These are phyloP conservation scores for Belonocnema kinseyi DNA, from an alignment of 1,140 invertebrate species.

Conservation along the genomic window DNA sequence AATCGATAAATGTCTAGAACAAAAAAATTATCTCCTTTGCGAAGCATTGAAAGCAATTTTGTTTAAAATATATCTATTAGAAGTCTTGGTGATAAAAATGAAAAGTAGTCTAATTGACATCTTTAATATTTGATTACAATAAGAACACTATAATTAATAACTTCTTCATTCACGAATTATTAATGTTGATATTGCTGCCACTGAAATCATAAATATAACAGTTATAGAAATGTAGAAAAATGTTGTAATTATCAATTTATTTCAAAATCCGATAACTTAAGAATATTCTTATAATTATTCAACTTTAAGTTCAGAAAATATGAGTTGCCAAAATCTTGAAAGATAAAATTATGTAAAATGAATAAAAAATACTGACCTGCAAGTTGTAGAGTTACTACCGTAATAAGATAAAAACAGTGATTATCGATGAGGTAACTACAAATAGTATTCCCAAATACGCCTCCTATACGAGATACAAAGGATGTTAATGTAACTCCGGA, in stretches of 20 bases:
- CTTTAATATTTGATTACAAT: too few species aligned
- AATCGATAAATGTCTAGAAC: too few species aligned
- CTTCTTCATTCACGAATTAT: background rate
- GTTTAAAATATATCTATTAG: too few species aligned
- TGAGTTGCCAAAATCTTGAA: too few species aligned
- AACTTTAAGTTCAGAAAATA: too few species aligned
- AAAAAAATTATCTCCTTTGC: too few species aligned
- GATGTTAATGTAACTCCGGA: slow-evolving; percentile 58
- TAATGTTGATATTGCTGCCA: slow-evolving; percentile 16
- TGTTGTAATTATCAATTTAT: too few species aligned
- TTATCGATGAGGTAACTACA: slow-evolving; percentile 65
- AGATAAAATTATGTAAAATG: background rate
- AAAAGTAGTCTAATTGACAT: too few species aligned
- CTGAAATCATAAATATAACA: background rate
- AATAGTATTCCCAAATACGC: slow-evolving; percentile 57
- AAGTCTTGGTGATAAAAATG: too few species aligned
- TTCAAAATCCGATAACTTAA: too few species aligned
- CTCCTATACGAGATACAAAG: slow-evolving; percentile 57
- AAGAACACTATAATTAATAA: background rate
- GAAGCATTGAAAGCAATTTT: too few species aligned
- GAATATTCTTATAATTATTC: too few species aligned
- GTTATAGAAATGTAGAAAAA: background rate
- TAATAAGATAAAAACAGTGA: slow-evolving; percentile 56
- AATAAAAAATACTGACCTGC: slow-evolving; percentile 35
- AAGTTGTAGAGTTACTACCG: slow-evolving; percentile 55